Conservation (phyloP, 2,888 invertebrate species). For the Drosophila lutescens region DNA sequence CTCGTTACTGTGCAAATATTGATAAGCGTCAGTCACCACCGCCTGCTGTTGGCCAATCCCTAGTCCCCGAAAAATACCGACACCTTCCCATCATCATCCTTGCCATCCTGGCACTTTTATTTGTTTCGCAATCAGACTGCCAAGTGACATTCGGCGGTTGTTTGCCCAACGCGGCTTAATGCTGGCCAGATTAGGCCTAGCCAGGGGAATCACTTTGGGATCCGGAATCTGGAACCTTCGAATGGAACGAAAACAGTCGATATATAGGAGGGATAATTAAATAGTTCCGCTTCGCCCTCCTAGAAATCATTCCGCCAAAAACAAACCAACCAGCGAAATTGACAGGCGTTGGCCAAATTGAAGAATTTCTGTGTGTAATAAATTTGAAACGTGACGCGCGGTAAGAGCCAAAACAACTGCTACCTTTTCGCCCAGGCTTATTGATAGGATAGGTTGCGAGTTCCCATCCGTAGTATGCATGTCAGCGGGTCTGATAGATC, state of each 20-base stretch:
- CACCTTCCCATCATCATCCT: conserved; percentile 17
- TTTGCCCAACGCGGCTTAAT: conserved; percentile 38
- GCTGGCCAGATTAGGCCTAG: conserved; percentile 43
- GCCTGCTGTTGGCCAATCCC: conserved; percentile 37
- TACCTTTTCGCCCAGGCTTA: conserved; percentile 47
- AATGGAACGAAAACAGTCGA: conserved; percentile 31
- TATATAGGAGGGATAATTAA: conserved; percentile 32
- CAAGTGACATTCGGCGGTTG: conserved; percentile 45
- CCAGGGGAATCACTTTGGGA: not conserved
- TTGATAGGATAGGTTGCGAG: conserved; percentile 65
- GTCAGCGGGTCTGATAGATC: conserved; percentile 64
- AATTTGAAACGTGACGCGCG: conserved; percentile 76
- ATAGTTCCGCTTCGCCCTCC: conserved; percentile 18
- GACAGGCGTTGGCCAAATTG: conserved; percentile 63
- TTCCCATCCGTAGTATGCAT: conserved; percentile 28
- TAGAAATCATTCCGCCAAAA: conserved; percentile 1
- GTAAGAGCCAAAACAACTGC: conserved; percentile 56
- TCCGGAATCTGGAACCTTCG: not conserved
- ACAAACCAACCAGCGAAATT: not conserved
- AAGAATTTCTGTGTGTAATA: conserved; percentile 74
- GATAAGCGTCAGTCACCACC: conserved; percentile 65
- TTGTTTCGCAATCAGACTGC: conserved; percentile 55
- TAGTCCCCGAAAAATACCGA: conserved; percentile 1
- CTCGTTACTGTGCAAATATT: conserved; percentile 75
- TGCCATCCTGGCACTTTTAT: conserved; percentile 41